Base-by-base conservation (phyloP, 2,797 vertebrate species). In the Babyrousa celebensis region DNA sequence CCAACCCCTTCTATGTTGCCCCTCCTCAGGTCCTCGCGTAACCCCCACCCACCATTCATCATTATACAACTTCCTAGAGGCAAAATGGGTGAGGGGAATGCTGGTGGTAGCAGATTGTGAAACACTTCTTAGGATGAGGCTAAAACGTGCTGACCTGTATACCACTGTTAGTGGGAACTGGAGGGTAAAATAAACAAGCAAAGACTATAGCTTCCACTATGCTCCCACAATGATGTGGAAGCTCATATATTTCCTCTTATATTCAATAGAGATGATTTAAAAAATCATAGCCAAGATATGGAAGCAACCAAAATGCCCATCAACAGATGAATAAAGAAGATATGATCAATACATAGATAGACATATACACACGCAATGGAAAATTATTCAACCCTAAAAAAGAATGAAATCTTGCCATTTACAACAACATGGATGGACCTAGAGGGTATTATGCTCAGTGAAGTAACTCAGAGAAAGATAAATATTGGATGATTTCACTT, bases 111-210 rank as follows among this genome's bases (percentile, higher is more conserved):
- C 48, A 32, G 27, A 56, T 96, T n/a, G 20, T 12, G 11, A 84
- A 95, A 75, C 9, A 40, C 9, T 72, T 84, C 87, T 77, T 75
- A 74, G 67, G 40, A 14, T 11, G 70, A 95, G 48, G 72, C 72
- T 85, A 84, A 80, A 85, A 14, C 32, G 21, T 5, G 6, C 80
- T 67, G 56, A 94, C 70, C 82, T 56, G 23, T 16, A 27, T 70
- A 40, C 23, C 43, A 71, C 23, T 62, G 54, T 67, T 16, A 48
- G 43, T 23, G 11, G 58, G 40, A 83, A 70, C 6, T 23, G 6
- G 29, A 18, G 12, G 25, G 60, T 74, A 75, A 91, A 94, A 36
- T 23, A 77, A 68, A 92, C 36, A 93, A 12, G 20, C 71, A 78
- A 48, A 48, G 32, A 89, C 67, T 18, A 29, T 0, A 80, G 56